phyloP scores from a whole-genome alignment of 2,113 vertebrate species.

The Rhinogobius similis region DNA sequence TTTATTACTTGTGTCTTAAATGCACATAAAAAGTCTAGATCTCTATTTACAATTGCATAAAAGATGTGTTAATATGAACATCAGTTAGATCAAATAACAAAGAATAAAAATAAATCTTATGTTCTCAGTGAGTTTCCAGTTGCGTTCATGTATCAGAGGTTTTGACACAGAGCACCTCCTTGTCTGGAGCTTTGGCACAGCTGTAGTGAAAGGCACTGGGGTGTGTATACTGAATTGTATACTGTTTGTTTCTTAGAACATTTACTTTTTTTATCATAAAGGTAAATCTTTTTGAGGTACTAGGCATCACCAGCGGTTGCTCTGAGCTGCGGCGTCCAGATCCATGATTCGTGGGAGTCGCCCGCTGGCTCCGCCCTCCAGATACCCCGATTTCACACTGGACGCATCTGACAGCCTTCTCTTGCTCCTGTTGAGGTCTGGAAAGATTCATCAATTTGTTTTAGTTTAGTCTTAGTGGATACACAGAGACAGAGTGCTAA shows the following conservation, averaged over 20 bases:
- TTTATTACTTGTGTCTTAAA: slow-evolving; percentile 37
- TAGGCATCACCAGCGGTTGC: slow-evolving; percentile 68
- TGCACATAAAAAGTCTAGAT: slow-evolving; percentile 19
- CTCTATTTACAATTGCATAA: slow-evolving; percentile 59
- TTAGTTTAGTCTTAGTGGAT: not conserved
- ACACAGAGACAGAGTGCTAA: not conserved
- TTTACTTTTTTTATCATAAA: slow-evolving; percentile 2
- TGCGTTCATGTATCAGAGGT: slow-evolving; percentile 23
- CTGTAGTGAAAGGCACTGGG: slow-evolving; percentile 43
- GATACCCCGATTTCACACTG: slow-evolving; percentile 70
- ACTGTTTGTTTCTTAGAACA: slow-evolving; percentile 1
- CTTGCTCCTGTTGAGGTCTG: slow-evolving; percentile 77
- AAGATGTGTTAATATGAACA: slow-evolving; percentile 21
- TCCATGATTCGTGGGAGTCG: slow-evolving; percentile 77
- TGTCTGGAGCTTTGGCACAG: slow-evolving; percentile 60
- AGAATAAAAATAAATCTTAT: slow-evolving; percentile 1
- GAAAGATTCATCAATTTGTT: not conserved
- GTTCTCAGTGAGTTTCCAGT: slow-evolving; percentile 18
- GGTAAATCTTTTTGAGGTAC: not conserved
- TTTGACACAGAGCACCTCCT: slow-evolving; percentile 28
- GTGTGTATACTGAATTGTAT: too few relatives aligned
- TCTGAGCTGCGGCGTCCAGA: slow-evolving; percentile 66
- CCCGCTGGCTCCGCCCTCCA: slow-evolving; percentile 81
- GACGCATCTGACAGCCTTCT: slow-evolving; percentile 69
- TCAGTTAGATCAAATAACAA: slow-evolving; percentile 14